These are phyloP conservation scores for Nasonia oneida DNA, from an alignment of 2,888 invertebrate genomes.

Conservation along the genomic window DNA sequence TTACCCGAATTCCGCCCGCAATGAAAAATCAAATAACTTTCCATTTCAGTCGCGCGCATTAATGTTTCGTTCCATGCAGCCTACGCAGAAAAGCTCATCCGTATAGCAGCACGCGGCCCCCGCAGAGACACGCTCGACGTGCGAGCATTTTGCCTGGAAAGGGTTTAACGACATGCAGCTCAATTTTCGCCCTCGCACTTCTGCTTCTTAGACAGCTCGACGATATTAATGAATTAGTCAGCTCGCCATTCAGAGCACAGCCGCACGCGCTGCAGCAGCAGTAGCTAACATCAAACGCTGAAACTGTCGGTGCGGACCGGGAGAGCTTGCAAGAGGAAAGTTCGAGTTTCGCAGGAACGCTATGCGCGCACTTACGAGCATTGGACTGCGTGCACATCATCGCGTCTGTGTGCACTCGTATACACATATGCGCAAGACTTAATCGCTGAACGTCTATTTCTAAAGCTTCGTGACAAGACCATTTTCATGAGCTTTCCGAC, in stretches of 20 bases:
- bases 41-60: neutral
- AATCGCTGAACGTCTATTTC: too few species aligned
- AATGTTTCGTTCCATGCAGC: neutral
- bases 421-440: neutral
- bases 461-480: too few species aligned
- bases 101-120: neutral
- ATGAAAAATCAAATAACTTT: neutral
- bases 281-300: neutral
- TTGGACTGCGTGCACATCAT: neutral
- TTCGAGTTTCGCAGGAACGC: neutral
- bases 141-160: neutral
- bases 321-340: neutral
- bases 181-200: slow-evolving; percentile 24
- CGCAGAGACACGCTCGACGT: neutral
- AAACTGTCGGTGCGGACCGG: neutral
- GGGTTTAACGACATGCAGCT: neutral
- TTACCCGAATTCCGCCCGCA: neutral
- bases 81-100: too few species aligned
- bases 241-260: neutral
- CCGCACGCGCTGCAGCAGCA: neutral
- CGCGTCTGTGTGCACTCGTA: neutral
- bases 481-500: too few species aligned
- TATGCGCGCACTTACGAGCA: neutral
- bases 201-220: neutral
- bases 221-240: neutral